Percentiles rank a stretch among this genome's conserved stretches.
Conservation (phyloP, 2,888 invertebrate species). For the Euzophera pinguis region DNA sequence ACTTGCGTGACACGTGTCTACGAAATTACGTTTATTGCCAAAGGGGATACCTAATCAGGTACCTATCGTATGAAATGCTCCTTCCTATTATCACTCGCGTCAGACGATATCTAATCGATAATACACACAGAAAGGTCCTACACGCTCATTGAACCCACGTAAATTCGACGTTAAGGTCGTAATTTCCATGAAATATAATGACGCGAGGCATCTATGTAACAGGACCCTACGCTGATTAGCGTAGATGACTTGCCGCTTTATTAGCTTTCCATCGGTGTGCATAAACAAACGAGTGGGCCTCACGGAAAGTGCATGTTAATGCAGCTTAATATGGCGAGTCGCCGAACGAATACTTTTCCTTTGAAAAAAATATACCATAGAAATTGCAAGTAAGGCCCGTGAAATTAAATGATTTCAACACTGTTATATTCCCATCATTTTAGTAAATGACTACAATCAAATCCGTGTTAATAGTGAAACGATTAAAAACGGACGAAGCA, state of each 20-base stretch:
- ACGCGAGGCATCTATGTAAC: constrained; percentile 42
- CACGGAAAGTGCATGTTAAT: constrained; percentile 42
- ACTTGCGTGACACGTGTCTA: constrained; percentile 2
- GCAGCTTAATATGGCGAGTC: constrained; percentile 28
- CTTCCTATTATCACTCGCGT: constrained; percentile 3
- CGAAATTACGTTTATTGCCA: neutral
- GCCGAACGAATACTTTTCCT: constrained; percentile 5
- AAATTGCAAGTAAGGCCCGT: constrained; percentile 13
- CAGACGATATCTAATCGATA: constrained; percentile 14
- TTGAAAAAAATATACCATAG: neutral
- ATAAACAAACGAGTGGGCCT: constrained; percentile 33
- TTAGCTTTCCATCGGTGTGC: constrained; percentile 36
- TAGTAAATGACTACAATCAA: too few relatives aligned
- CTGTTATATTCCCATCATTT: too few relatives aligned
- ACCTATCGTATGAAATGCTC: constrained; percentile 2
- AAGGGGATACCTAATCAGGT: neutral
- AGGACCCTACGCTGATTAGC: constrained; percentile 52
- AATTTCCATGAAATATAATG: constrained; percentile 32
- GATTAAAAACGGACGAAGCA: too few relatives aligned
- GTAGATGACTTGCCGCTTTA: constrained; percentile 62
- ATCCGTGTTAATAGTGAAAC: too few relatives aligned
- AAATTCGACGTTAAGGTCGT: constrained; percentile 15
- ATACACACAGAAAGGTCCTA: neutral
- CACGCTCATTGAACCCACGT: constrained; percentile 5
- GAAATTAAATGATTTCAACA: constrained; percentile 18